A percentile compares a stretch with the other conserved stretches of the same genome.
Conservation (phyloP, 2,888 invertebrate genomes). For the Darwinula stevensoni region DNA sequence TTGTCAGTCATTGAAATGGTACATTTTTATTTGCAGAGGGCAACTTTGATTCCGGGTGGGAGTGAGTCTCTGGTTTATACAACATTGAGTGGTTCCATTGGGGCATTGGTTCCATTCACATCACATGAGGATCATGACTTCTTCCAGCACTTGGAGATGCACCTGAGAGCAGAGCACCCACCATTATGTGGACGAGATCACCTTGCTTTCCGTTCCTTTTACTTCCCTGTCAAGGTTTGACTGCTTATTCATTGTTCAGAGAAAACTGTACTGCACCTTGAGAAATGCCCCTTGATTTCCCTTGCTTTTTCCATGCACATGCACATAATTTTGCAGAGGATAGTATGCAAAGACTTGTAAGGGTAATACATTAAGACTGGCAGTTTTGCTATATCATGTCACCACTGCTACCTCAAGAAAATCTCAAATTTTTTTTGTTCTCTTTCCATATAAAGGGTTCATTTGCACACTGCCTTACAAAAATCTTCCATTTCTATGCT, state of each 20-base stretch:
- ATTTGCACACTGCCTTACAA: no score
- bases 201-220: constrained; percentile 81
- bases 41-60: constrained; percentile 86
- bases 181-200: constrained; percentile 94
- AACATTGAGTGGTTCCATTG: constrained; percentile 69
- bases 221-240: constrained; percentile 74
- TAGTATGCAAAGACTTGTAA: no score
- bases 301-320: no score
- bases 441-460: no score
- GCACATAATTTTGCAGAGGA: no score
- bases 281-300: no score
- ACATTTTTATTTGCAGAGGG: constrained; percentile 24
- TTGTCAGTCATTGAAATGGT: neutral
- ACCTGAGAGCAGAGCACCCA: constrained; percentile 87
- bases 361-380: no score
- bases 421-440: no score
- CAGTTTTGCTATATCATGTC: no score
- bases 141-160: constrained; percentile 98
- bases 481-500: no score
- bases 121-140: constrained; percentile 95
- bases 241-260: neutral
- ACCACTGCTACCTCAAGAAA: no score
- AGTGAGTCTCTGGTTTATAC: constrained; percentile 89
- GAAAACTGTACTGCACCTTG: neutral
- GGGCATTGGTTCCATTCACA: constrained; percentile 74